phyloP scores from a whole-genome alignment of 2,113 vertebrate species.

The Okapia johnstoni region DNA sequence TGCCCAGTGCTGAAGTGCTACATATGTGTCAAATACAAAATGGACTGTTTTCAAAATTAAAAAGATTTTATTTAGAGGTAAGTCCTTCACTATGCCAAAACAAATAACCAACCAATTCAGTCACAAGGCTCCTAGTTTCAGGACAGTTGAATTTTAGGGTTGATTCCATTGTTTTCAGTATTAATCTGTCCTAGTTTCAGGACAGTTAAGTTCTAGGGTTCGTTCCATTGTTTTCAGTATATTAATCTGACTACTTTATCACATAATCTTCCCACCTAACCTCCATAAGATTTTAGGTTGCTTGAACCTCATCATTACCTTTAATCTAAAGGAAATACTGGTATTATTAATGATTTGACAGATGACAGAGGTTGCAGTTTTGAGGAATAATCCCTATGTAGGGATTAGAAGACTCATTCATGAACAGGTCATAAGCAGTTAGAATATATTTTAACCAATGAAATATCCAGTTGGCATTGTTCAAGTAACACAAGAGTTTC shows the following conservation, averaged over 20 bases:
- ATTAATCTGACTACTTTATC: not conserved
- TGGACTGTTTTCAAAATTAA: not conserved
- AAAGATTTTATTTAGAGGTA: not conserved
- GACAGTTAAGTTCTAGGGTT: not conserved
- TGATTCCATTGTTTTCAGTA: not conserved
- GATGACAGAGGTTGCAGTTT: not conserved
- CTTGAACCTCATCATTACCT: not conserved
- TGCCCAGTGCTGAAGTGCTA: not conserved
- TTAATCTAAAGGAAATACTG: not conserved
- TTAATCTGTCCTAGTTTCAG: not conserved
- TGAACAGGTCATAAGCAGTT: not conserved
- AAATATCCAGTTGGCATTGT: not conserved
- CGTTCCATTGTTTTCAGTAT: not conserved
- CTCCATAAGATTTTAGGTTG: not conserved
- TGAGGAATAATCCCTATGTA: not conserved
- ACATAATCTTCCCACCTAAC: not conserved
- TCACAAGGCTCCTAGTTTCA: not conserved
- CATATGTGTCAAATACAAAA: not conserved
- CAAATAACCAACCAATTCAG: not conserved
- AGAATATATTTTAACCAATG: not conserved
- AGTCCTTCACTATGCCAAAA: not conserved
- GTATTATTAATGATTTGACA: not conserved
- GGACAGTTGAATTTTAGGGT: not conserved
- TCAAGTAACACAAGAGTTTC: not conserved
- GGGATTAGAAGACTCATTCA: not conserved